Evolutionary conservation across 23 tunicate species (phyloP), one percentile per base, ranked within the genome.

Genomic region (Styela clava): DNA sequence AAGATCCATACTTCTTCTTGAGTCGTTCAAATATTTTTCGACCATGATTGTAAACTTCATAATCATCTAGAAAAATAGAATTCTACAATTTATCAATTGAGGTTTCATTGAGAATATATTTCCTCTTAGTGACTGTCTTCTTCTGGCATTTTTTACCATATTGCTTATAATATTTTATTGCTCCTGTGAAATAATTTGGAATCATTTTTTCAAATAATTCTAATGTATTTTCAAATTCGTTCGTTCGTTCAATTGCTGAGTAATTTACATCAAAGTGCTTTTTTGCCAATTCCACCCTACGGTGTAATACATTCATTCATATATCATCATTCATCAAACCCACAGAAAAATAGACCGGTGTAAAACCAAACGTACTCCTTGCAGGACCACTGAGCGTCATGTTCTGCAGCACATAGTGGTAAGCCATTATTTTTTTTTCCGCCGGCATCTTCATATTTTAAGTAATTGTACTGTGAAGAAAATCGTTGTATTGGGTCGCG

Each of bases 401-500:
- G 44, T 95, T 95, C 16, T 64, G 62, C 33, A 85, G 68, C 16
- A 95, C 83, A 68, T 95, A 95, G 30, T 33, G 51, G 68, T 20
- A 74, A 72, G 3, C 69, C 30, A 16, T 63, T 25, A 85, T 63
- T 69, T 21, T 22, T 2, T 21, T 62, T 79, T 5, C 71, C 16
- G 16, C 7, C 73, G 16, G 22, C 33, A 64, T 88, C 95, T 29
- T 88, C 94, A 69, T 70, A 91, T 82, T 93, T 64, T 67, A 69
- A 74, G 68, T 84, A 95, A 78, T 95, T 82, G 79, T 81, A 95
- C 52, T 89, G 91, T 3, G 99, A 95, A 2, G 84, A 62, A 79
- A 89, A 95, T 7, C 99, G 77, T 36, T 79, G 86, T 65, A 95
- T 89, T 9, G 99, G 99, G 65, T 95, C 99, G 51, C 99, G 78